Conservation (phyloP, 2,888 invertebrate genomes). For the Tetranychus truncatus region DNA sequence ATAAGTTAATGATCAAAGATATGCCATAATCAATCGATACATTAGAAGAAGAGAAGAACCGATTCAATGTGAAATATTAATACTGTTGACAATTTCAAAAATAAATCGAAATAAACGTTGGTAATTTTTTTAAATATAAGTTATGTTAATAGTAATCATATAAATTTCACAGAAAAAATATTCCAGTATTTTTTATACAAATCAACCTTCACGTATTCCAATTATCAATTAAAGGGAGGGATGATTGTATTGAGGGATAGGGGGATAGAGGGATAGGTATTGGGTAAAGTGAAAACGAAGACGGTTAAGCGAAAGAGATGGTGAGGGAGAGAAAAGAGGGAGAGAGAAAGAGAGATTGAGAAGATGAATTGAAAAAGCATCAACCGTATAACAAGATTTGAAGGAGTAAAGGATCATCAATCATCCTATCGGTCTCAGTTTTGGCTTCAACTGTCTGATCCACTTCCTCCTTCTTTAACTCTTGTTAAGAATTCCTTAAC, state of each 20-base stretch:
- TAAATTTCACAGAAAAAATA: background rate
- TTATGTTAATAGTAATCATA: background rate
- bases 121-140: background rate
- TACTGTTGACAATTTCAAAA: too few species aligned
- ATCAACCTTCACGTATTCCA: constrained; percentile 1
- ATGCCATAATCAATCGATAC: too few species aligned
- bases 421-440: background rate
- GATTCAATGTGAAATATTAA: too few species aligned
- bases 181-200: background rate
- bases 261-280: background rate
- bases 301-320: background rate
- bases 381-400: background rate
- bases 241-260: background rate
- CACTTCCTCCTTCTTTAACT: constrained; percentile 23
- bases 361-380: background rate
- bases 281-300: background rate
- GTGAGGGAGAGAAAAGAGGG: background rate
- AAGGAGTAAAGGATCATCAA: background rate
- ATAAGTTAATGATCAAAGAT: too few species aligned
- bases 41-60: too few species aligned
- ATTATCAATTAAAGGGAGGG: background rate
- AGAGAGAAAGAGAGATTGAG: background rate
- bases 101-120: background rate
- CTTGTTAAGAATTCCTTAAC: constrained; percentile 36
- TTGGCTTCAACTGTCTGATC: constrained; percentile 10